Conservation (phyloP, 2,113 vertebrate genomes). For the Daboia siamensis region DNA sequence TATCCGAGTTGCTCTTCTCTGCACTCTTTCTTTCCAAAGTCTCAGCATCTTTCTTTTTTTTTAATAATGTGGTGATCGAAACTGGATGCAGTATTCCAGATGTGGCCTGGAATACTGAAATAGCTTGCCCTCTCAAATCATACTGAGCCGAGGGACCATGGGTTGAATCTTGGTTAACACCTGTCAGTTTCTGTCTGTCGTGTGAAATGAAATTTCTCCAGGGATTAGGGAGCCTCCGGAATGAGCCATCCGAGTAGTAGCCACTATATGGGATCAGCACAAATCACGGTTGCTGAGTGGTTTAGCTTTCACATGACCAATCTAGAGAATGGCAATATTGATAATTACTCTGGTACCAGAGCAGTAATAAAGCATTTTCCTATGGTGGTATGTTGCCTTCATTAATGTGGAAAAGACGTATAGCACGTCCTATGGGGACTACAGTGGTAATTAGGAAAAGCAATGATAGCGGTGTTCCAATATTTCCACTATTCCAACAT, state of each 20-base stretch:
- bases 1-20: neutral
- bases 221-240: conserved; percentile 73
- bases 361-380: conserved; percentile 74
- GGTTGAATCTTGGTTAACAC: conserved; percentile 75
- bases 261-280: conserved; percentile 80
- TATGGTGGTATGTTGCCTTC: conserved; percentile 76
- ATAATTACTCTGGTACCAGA: conserved; percentile 78
- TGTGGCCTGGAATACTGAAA: neutral
- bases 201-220: conserved; percentile 76
- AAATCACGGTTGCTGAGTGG: conserved; percentile 89
- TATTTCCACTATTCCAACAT: too few species aligned
- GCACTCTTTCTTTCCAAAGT: neutral
- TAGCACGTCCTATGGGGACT: conserved; percentile 54
- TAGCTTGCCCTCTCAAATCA: conserved; percentile 80
- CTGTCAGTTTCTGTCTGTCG: conserved; percentile 71
- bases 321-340: conserved; percentile 75
- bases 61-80: neutral
- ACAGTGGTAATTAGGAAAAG: conserved; percentile 63
- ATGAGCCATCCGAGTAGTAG: conserved; percentile 72
- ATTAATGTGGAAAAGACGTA: conserved; percentile 71
- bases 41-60: neutral
- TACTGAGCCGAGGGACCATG: conserved; percentile 73
- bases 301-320: conserved; percentile 71
- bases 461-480: neutral
- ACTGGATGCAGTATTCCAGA: neutral